Evolutionary conservation across 2,113 vertebrate genomes (phyloP), one percentile per base, ranked within the genome.

Genomic region (Aplodontia rufa): DNA sequence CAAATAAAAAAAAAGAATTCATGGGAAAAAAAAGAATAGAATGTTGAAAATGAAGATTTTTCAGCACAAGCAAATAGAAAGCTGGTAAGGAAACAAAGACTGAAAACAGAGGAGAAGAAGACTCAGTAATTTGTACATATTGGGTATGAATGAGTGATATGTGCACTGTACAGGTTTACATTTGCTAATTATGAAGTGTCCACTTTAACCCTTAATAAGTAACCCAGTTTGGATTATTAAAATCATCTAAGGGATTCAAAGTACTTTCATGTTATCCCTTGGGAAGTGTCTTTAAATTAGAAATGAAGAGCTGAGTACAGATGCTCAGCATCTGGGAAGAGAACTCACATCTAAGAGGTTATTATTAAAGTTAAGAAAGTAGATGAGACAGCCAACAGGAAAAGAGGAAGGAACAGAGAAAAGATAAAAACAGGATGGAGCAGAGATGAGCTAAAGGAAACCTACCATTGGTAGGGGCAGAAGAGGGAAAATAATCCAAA

Each of bases 231-330:
- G 86, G 17, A 69, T n/a, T 8, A 93, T 83, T 86, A 45, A 53
- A 90, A 87, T 55, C 9, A 9, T 1, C 32, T 62, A 87, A 80
- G 69, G 17, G 24, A 60, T 80, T 91, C 92, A 71, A 90, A 76
- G 53, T 49, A 76, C 35, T 92, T 94, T 84, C 58, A 72, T 47
- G 19, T 42, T 87, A 87, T n/a, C 69, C 10, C n/a, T 95, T 40
- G 90, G 71, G n/a, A 91, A 95, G 92, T 88, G n/a, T 53, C 26
- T 90, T 13, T 60, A 49, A 80, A 37, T 62, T 74, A 53, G n/a
- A 90, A 93, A 88, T 76, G 13, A 85, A 66, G 7, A 4, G 64
- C 14, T 55, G 19, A 40, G 35, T 42, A 79, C 7, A 37, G 35
- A 85, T 60, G 64, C 9, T 88, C 51, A 53, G 58, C 16, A 68